Conservation (phyloP, 2,797 vertebrate species). For the Spatula versicolor region DNA sequence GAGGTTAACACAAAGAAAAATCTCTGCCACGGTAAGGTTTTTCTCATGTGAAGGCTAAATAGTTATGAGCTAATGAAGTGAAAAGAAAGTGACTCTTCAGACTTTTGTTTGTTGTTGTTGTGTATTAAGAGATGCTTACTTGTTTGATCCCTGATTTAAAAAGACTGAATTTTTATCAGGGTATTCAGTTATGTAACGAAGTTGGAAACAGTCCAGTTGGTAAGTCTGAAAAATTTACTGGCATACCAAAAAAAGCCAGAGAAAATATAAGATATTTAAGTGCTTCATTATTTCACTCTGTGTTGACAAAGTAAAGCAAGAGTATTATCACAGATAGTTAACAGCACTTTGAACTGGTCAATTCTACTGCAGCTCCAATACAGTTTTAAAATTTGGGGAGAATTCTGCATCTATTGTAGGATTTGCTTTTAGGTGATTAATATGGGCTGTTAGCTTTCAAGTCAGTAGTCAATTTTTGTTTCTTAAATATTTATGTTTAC, state of each 20-base stretch:
- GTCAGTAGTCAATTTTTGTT: background rate
- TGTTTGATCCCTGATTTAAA: background rate
- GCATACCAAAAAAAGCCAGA: background rate
- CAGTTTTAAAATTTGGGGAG: background rate
- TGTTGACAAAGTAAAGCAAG: background rate
- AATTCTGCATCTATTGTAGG: background rate
- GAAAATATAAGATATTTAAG: background rate
- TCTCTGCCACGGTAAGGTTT: background rate
- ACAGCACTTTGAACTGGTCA: background rate
- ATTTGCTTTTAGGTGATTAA: background rate
- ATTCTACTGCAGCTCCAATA: background rate
- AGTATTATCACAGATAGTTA: background rate
- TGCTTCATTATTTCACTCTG: background rate
- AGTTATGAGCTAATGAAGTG: conserved; percentile 24
- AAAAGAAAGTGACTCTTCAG: background rate
- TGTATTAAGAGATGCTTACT: background rate
- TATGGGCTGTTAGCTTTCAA: background rate
- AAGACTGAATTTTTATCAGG: background rate
- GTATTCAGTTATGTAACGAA: background rate
- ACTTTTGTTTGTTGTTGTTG: background rate
- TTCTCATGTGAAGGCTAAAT: background rate
- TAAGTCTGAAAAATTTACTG: background rate
- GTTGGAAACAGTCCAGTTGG: background rate
- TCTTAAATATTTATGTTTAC: background rate
- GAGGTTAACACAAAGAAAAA: background rate